These are phyloP conservation scores for Leptura quadrifasciata DNA, from an alignment of 2,888 invertebrate genomes.

Conservation along the genomic window DNA sequence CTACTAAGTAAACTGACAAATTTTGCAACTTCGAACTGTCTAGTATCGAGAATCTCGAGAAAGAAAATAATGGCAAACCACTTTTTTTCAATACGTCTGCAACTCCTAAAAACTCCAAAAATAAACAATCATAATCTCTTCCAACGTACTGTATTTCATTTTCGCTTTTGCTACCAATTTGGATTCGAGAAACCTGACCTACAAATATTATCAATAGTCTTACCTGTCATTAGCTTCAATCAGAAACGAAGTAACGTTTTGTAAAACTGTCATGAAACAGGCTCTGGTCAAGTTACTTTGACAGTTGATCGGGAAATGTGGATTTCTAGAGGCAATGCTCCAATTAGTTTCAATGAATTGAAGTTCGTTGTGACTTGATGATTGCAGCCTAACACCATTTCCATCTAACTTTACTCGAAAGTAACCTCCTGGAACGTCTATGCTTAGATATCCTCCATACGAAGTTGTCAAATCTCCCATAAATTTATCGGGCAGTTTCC, in stretches of 20 bases:
- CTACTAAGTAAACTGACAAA: too few species aligned
- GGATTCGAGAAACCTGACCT: not conserved
- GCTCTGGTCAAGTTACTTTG: conserved; percentile 80
- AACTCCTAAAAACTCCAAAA: too few species aligned
- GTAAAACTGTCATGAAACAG: conserved; percentile 93
- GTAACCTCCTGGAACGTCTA: conserved; percentile 81
- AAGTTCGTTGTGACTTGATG: conserved; percentile 67
- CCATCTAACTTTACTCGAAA: conserved; percentile 86
- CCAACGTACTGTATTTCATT: too few species aligned
- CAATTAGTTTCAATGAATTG: conserved; percentile 88
- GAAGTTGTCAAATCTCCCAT: conserved; percentile 92
- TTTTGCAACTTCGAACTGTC: too few species aligned
- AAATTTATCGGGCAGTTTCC: conserved; percentile 82
- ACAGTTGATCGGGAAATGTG: conserved; percentile 68
- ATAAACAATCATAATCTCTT: too few species aligned
- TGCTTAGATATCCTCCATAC: conserved; percentile 92
- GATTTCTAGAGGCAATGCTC: conserved; percentile 72
- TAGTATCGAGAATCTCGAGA: too few species aligned
- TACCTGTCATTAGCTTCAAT: conserved; percentile 72
- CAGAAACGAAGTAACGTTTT: conserved; percentile 88
- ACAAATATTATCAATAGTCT: conserved; percentile 22
- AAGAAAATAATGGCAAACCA: too few species aligned
- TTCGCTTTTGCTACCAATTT: not conserved
- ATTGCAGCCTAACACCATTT: conserved; percentile 74
- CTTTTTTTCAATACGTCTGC: too few species aligned